Evolutionary conservation across 2,113 vertebrate genomes (phyloP), one percentile per base, ranked within the genome.

Genomic region (Puffinus mauretanicus): DNA sequence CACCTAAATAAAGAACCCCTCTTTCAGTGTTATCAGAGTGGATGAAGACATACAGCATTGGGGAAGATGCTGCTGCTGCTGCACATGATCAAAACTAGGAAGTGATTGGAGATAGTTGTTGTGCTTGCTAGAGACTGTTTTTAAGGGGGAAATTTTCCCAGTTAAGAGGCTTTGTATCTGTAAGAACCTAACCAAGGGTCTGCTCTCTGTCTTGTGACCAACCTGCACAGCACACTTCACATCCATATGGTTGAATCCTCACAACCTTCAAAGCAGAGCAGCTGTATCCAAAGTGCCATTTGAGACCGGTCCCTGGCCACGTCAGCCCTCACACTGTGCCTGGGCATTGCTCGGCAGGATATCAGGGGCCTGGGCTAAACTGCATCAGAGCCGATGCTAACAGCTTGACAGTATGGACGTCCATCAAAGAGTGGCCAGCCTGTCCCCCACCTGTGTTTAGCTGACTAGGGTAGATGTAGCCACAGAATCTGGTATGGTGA

Each of bases 331-430:
- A 22, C 16, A 3, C 21, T 14, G n/a, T 27, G 30, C 52, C n/a
- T 12, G 52, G n/a, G 7, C 38, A 7, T 2, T 11, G 38, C 72
- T 4, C 16, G 32, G 26, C 55, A 69, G 32, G 55, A 54, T 6
- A 36, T 16, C 16, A 12, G 38, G 26, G 38, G 54, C 9, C 18
- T 42, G 36, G 42, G 44, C 64, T 40, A 10, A 36, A 26, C 32
- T 6, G 34, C 21, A 11, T 8, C 55, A n/a, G 36, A 81, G 44
- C 32, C 1, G 1, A 44, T 0, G 1, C n/a, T 9, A 20, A 29
- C 30, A 62, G 25, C 71, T 4, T 13, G 17, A 3, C n/a, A 20
- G 44, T 6, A 19, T 3, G 15, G n/a, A 11, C 16, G 24, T 25
- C 51, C 22, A 42, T 4, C 29, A 32, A 13, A 38, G 52, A 66